Base-by-base conservation (phyloP, 92 coral and sea anemone species). In the Ricordea florida region DNA sequence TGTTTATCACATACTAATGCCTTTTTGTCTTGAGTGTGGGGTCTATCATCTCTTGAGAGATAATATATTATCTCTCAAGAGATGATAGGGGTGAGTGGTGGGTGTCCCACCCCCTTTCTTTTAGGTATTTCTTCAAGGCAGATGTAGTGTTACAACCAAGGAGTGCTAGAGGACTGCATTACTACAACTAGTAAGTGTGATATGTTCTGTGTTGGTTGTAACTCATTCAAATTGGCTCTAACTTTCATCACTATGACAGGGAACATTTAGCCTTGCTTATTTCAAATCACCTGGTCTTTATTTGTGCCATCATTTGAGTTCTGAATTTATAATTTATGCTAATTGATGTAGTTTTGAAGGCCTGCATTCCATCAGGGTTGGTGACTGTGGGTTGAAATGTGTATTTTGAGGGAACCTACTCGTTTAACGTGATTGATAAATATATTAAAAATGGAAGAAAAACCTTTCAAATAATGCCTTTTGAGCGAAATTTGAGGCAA, bases 141-240 rank as follows among this genome's bases (percentile, higher is more conserved):
- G 17, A 46, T 14, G 22, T 46, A 46, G 53, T 46, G 53, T 46
- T 17, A 46, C 53, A 46, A 46, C 53, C 53, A 46, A 46, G 53
- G 53, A 46, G 53, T 46, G 53, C 53, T 0, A 46, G 53, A 46
- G 53, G 53, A 46, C 53, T 46, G 53, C 53, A 46, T 46, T 28
- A 46, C 53, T 46, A 3, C 53, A 46, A 46, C 53, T 28, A 46
- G 53, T 46, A 46, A 46, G 53, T 46, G 53, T 46, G 15, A 46
- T 46, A 46, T 46, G 53, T 3, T 0, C 30, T 46, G 53, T 46
- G 25, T 46, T 46, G 30, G 53, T 46, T 46, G 53, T 46, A 46
- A 46, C 53, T 46, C 53, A 46, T 46, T 46, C 23, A 2, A 46
- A 46, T 46, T 46, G 18, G 53, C 53, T 46, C 24, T 46, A 15